Evolutionary conservation across 2,888 invertebrate species (phyloP).

Genomic region (Itoplectis maculator): DNA sequence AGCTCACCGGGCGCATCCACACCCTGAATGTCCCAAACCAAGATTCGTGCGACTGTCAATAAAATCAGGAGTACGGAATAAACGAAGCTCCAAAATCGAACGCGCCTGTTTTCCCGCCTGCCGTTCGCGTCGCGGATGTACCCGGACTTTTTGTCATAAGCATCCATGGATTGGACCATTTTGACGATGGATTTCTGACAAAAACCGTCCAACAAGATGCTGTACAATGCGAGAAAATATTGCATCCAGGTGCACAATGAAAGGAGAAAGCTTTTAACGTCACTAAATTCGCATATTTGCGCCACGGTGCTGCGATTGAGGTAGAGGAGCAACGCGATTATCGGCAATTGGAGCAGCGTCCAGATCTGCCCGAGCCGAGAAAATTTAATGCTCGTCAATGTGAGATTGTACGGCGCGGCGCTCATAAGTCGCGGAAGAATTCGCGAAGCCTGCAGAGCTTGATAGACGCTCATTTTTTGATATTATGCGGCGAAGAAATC

Average conservation of each 20-base stretch:
- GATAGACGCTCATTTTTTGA: constrained; percentile 44
- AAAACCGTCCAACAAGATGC: constrained; percentile 29
- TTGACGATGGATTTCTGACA: constrained; percentile 27
- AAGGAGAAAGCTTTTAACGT: background rate
- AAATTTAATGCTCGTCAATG: constrained; percentile 17
- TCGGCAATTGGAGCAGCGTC: constrained; percentile 12
- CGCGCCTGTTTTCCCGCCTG: constrained; percentile 9
- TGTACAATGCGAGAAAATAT: background rate
- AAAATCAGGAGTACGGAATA: constrained; percentile 1
- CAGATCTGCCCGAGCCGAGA: constrained; percentile 33
- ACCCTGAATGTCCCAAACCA: background rate
- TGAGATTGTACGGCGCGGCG: constrained; percentile 32
- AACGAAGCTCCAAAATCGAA: constrained; percentile 21
- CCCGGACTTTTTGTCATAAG: constrained; percentile 40
- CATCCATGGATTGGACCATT: constrained; percentile 33
- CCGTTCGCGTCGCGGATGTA: background rate
- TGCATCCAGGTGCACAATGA: background rate
- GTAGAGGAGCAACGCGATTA: background rate
- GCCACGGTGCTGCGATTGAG: background rate
- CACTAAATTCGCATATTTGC: background rate
- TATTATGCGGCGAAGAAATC: background rate
- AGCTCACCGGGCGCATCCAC: background rate
- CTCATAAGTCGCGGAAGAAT: constrained; percentile 29
- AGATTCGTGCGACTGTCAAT: background rate
- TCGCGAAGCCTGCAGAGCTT: constrained; percentile 26